Base-by-base conservation (phyloP, 2,888 invertebrate genomes). In the Microplitis manilae region DNA sequence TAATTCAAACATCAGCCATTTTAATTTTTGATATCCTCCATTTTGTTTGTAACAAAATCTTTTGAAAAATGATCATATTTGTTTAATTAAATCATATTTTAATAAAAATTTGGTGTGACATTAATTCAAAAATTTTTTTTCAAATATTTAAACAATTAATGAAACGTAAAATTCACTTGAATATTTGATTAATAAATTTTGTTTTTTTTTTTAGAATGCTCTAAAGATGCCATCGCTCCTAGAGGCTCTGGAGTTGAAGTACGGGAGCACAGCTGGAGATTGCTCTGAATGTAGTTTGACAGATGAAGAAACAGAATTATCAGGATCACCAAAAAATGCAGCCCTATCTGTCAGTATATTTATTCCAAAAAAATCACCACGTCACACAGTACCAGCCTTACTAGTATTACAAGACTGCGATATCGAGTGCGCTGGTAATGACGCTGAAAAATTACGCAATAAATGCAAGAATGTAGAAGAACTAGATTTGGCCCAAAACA, bases 401-500 rank as follows among this genome's bases (percentile, higher is more conserved):
- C 91, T 98, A 85, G 96, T 97, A 82, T 93, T 98, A 76, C 97
- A 97, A 86, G 96, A 96, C 91, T 97, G 97, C 91, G 96, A 96
- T 89, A 97, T 98, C 82, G 95, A 96, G 87, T 94, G 95, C 86
- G 97, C 97, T 65, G 98, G 98, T 38, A 95, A 95, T 87, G 94
- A 95, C 73, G 93, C 94, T 80, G 94, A 93, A 79, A 90, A 90
- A 68, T 92, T 97, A 76, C 94, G 94, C 61, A 95, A 94, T 83
- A 96, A 96, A 89, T 97, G 96, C 89, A 94, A 95, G 73, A 94
- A 95, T 84, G 97, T 98, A n/a, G 95, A 96, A 84, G 98, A 98
- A 90, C 92, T 98, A 83, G 98, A 98, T 90, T 92, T 98, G 84
- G 97, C 98, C 62, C 96, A 97, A 89, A 98, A 98, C 90, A 95